Percentiles rank a stretch among this genome's conserved stretches.
Conservation (phyloP, 1,140 invertebrate species). For the Cydia amplana region DNA sequence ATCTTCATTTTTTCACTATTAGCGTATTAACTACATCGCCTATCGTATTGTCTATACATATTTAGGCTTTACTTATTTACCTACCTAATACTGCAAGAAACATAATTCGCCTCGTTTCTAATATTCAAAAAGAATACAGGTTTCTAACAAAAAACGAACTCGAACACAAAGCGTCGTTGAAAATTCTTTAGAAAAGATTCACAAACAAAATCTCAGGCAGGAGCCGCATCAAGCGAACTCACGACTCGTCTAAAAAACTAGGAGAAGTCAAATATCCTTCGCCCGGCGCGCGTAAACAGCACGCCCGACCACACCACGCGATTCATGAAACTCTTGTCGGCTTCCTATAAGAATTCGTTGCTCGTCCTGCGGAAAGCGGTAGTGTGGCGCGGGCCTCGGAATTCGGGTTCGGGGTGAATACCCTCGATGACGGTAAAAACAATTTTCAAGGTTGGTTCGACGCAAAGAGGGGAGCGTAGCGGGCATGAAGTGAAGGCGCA, state of each 20-base stretch:
- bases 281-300: slow-evolving; percentile 61
- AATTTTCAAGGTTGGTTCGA: slow-evolving; percentile 77
- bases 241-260: slow-evolving; percentile 67
- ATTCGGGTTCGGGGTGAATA: slow-evolving; percentile 78
- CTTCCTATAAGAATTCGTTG: slow-evolving; percentile 63
- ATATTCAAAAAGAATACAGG: not conserved
- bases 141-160: not conserved
- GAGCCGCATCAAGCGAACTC: slow-evolving; percentile 54
- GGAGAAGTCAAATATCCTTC: slow-evolving; percentile 76
- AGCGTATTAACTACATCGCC: no score
- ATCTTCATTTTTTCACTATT: not conserved
- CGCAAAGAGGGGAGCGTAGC: slow-evolving; percentile 69
- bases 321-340: slow-evolving; percentile 35
- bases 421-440: slow-evolving; percentile 76
- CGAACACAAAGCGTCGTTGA: slow-evolving; percentile 22
- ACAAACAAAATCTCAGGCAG: slow-evolving; percentile 53
- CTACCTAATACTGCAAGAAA: no score
- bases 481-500: slow-evolving; percentile 50
- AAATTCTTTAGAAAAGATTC: slow-evolving; percentile 53
- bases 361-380: slow-evolving; percentile 52
- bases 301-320: slow-evolving; percentile 47
- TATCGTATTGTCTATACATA: no score
- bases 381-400: slow-evolving; percentile 67
- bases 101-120: not conserved
- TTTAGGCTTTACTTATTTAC: no score